Evolutionary conservation across 2,888 invertebrate species (phyloP), one percentile per base, ranked within the genome.

Genomic region (Abrostola triplasia): DNA sequence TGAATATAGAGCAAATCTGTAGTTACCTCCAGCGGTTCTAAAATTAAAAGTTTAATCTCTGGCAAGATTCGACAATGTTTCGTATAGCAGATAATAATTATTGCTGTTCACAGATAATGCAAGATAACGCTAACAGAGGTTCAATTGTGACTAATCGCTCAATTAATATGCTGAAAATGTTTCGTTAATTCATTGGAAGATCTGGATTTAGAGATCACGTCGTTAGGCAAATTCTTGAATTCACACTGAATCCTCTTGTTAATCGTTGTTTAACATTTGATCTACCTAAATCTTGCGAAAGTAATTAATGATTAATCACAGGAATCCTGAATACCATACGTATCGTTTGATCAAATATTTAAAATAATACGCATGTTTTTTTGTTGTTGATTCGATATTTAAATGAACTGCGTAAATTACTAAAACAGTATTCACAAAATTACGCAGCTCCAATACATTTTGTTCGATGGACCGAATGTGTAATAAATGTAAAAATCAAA

Each of bases 51-150:
- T 84, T 87, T 79, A 67, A 81, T 80, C 80, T 81, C 84, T 89
- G 91, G 90, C 90, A 91, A 91, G 91, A 90, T 82, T 84, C 71
- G 81, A 83, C 80, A 77, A 71, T 70, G 62, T 58, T 61, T 58
- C 8, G 55, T 13, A 52, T 41, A 60, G 47, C 36, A n/a, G 52
- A 67, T 47, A 44, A 44, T 12, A 50, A 36, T 59, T 61, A 67
- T 61, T 54, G 53, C 51, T 76, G 49, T 48, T 57, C 24, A 49
- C 13, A 55, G 38, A n/a, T 59, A 44, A 62, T 64, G 47, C 36
- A 67, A 60, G 51, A 60, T n/a, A 38, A 10, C 5, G 24, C 48
- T 24, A 10, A 1, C 5, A 24, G 24, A 12, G 24, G 9, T 24
- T 24, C 44, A 13, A 24, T 24, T 47, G 41, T n/a, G 13, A 13